A percentile compares a stretch with the other conserved stretches of the same genome.
Conservation (phyloP, 2,888 invertebrate species). For the Napeogenes sylphis region DNA sequence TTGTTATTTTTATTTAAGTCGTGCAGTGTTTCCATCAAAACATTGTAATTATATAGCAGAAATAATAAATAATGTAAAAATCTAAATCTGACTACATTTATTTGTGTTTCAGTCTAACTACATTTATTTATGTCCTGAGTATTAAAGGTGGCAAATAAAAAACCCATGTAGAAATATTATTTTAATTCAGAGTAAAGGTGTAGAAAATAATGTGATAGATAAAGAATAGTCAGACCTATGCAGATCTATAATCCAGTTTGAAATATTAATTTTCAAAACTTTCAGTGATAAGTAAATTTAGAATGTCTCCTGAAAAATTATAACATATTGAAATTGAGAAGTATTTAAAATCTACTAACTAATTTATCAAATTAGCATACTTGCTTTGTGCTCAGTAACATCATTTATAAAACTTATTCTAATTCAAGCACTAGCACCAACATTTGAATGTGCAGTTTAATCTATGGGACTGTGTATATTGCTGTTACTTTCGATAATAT, state of each 20-base stretch:
- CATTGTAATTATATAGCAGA: constrained; percentile 23
- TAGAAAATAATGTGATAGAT: constrained; percentile 16
- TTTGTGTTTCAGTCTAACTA: too few relatives aligned
- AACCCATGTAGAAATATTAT: constrained; percentile 21
- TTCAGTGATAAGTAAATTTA: constrained; percentile 41
- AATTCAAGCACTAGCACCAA: constrained; percentile 67
- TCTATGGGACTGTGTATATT: not conserved
- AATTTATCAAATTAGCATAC: constrained; percentile 1
- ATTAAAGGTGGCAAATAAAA: constrained; percentile 13
- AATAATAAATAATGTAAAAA: constrained; percentile 25
- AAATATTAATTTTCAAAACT: constrained; percentile 36
- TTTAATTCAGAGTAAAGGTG: constrained; percentile 22
- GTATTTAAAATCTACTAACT: constrained; percentile 12
- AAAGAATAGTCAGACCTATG: constrained; percentile 9
- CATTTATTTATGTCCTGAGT: constrained; percentile 4
- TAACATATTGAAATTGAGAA: not conserved
- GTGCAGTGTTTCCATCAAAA: constrained; percentile 11
- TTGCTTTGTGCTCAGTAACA: constrained; percentile 49
- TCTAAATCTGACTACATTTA: not conserved
- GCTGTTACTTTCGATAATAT: not conserved
- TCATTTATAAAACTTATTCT: constrained; percentile 45
- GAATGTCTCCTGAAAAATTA: not conserved
- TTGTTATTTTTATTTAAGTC: constrained; percentile 20
- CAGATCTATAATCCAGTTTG: constrained; percentile 30
- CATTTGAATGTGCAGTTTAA: constrained; percentile 40